A percentile compares a stretch with the other conserved stretches of the same genome.
These are phyloP conservation scores for Lycopodina hypogea DNA, from an alignment of 37 sponge, comb jelly and placozoan genomes.

Conservation along the genomic window DNA sequence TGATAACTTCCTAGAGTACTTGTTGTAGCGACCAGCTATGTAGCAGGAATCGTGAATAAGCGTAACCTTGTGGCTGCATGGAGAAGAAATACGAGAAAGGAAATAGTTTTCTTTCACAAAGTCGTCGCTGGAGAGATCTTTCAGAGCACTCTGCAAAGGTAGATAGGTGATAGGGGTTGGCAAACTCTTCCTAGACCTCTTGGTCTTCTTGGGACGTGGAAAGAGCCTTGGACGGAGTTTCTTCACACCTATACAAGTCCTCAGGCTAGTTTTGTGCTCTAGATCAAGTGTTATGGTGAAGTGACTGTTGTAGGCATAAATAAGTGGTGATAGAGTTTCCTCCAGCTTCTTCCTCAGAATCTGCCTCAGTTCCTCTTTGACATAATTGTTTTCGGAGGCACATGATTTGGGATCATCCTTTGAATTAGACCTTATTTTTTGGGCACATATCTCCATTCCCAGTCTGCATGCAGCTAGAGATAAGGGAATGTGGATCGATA, in stretches of 20 bases:
- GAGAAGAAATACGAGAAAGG: conserved; percentile 10
- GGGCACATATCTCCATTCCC: conserved; percentile 11
- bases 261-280: conserved; percentile 3
- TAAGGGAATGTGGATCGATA: conserved; percentile 36
- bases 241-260: conserved; percentile 21
- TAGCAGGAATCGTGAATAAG: conserved; percentile 53
- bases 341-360: conserved; percentile 5
- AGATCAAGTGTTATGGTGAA: conserved; percentile 45
- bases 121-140: neutral
- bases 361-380: conserved; percentile 29
- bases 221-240: conserved; percentile 24
- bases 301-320: conserved; percentile 12
- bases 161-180: conserved; percentile 1
- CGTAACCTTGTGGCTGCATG: conserved; percentile 14
- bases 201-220: conserved; percentile 4
- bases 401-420: neutral
- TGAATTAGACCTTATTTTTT: neutral
- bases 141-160: conserved; percentile 22
- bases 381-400: conserved; percentile 11
- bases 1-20: conserved; percentile 79
- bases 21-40: conserved; percentile 89
- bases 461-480: conserved; percentile 18
- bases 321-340: neutral
- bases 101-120: conserved; percentile 6
- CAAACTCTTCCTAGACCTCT: neutral